Evolutionary conservation across 2,797 vertebrate species (phyloP).

Genomic region (Protonibea diacanthus): DNA sequence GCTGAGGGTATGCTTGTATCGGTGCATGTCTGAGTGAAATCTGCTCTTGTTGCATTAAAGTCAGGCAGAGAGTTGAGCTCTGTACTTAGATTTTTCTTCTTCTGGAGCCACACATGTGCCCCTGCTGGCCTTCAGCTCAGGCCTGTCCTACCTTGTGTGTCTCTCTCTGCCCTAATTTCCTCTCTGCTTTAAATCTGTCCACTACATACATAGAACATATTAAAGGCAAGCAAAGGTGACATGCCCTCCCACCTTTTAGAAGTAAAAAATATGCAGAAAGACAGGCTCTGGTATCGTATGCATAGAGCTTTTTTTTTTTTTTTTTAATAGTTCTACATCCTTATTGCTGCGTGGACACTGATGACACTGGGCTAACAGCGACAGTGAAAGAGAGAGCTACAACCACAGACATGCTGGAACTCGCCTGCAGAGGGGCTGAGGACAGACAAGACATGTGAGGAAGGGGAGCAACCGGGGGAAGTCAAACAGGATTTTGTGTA

Average conservation of each 20-base stretch:
- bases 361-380: conserved; percentile 66
- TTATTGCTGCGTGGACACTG: conserved; percentile 59
- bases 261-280: conserved; percentile 1
- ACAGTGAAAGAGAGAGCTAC: conserved; percentile 57
- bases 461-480: conserved; percentile 46
- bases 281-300: background rate
- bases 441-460: conserved; percentile 61
- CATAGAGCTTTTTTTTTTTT: conserved; percentile 6
- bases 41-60: background rate
- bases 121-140: background rate
- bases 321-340: conserved; percentile 28
- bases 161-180: conserved; percentile 30
- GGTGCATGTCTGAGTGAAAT: conserved; percentile 17
- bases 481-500: conserved; percentile 54
- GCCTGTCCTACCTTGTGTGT: conserved; percentile 15
- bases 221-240: background rate
- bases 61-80: background rate
- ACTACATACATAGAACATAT: conserved; percentile 8
- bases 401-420: conserved; percentile 67
- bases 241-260: background rate
- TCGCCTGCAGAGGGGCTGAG: conserved; percentile 64
- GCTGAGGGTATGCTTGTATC: conserved; percentile 15
- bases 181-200: background rate
- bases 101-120: conserved; percentile 3
- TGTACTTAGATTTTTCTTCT: background rate